Conservation (phyloP, 2,797 vertebrate genomes). For the Crenichthys baileyi region DNA sequence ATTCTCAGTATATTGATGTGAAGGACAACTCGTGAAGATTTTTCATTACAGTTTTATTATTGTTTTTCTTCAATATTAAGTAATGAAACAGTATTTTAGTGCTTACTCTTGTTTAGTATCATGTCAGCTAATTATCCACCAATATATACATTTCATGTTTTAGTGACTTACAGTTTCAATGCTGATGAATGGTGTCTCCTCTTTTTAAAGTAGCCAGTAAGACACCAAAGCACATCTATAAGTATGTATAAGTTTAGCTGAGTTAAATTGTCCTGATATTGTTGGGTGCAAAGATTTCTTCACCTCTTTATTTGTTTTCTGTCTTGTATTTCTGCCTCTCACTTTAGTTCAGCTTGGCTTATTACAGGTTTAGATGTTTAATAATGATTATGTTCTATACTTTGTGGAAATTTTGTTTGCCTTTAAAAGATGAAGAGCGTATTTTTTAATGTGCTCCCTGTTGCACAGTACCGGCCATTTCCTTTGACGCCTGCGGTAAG, state of each 20-base stretch:
- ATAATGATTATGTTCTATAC: not conserved
- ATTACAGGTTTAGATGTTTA: not conserved
- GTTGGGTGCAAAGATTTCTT: not conserved
- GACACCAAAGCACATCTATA: not conserved
- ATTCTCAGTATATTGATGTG: constrained; percentile 57
- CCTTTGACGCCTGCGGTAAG: not conserved
- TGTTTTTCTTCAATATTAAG: constrained; percentile 16
- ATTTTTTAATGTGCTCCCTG: not conserved
- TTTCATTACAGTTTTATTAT: constrained; percentile 12
- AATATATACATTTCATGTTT: constrained; percentile 1
- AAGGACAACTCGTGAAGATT: constrained; percentile 31
- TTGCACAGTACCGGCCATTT: not conserved
- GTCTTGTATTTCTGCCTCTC: not conserved
- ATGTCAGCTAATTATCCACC: constrained; percentile 10
- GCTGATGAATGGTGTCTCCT: constrained; percentile 9
- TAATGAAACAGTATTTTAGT: constrained; percentile 26
- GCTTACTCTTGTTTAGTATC: constrained; percentile 19
- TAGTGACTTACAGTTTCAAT: constrained; percentile 4
- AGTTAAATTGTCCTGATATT: not conserved
- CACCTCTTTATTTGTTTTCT: not conserved
- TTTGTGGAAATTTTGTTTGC: not conserved
- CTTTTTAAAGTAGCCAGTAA: constrained; percentile 27
- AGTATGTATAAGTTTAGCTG: not conserved
- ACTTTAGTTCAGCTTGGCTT: not conserved
- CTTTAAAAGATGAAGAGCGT: not conserved